A percentile compares a stretch with the other conserved stretches of the same genome.
phyloP scores from a whole-genome alignment of 1,140 invertebrate genomes.

The Tigriopus japonicus region DNA sequence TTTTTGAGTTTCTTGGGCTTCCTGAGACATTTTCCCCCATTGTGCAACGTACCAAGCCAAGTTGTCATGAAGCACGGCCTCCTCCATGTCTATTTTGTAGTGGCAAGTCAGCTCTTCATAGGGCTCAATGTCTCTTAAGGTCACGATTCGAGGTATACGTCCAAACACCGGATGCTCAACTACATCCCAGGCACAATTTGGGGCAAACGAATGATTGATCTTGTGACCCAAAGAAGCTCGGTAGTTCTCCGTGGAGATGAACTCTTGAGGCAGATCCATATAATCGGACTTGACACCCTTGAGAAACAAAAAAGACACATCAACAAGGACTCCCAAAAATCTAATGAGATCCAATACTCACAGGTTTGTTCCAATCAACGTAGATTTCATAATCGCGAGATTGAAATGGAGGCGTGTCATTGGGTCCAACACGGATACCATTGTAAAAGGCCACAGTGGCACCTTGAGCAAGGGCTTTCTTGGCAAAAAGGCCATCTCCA shows the following conservation, averaged over 20 bases:
- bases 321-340: not conserved
- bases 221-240: not conserved
- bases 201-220: not conserved
- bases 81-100: slow-evolving; percentile 7
- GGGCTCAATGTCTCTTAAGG: not conserved
- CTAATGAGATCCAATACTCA: not conserved
- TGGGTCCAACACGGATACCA: not conserved
- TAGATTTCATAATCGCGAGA: too few species aligned
- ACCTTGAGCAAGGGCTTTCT: not conserved
- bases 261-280: not conserved
- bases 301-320: too few species aligned
- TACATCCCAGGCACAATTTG: not conserved
- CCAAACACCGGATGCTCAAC: not conserved
- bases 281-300: not conserved
- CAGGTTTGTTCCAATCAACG: not conserved
- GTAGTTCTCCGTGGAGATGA: not conserved
- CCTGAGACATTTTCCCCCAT: not conserved
- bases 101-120: slow-evolving; percentile 1
- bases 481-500: not conserved
- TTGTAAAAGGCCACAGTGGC: not conserved
- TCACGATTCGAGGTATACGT: not conserved
- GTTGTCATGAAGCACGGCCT: not conserved
- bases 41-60: not conserved
- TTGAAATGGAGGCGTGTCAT: not conserved
- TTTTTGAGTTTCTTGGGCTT: not conserved